Conservation (phyloP, 2,888 invertebrate species). For the Sicus ferrugineus region DNA sequence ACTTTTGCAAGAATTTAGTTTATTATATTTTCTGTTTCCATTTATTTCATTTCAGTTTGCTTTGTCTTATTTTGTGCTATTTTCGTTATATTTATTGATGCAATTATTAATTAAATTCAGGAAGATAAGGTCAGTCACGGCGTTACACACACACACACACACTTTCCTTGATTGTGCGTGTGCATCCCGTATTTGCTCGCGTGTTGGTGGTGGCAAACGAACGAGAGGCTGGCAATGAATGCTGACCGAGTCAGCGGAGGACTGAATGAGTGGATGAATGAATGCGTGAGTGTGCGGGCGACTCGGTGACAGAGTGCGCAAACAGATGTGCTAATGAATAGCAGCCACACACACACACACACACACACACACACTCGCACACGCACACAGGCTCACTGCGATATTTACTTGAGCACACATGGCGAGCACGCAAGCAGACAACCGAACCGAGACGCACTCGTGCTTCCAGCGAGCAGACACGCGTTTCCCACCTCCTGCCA, state of each 20-base stretch:
- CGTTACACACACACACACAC: background rate
- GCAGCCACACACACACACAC: background rate
- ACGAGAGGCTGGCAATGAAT: background rate
- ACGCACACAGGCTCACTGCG: background rate
- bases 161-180: no score
- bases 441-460: no score
- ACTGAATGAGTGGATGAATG: background rate
- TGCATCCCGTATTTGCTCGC: background rate
- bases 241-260: background rate
- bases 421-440: no score
- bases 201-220: background rate
- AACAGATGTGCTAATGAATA: constrained; percentile 12
- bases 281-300: background rate
- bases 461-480: background rate
- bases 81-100: background rate
- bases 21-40: no score
- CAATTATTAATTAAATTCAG: background rate
- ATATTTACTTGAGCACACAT: no score
- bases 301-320: background rate
- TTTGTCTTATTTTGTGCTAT: no score
- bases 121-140: no score
- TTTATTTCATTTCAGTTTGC: no score
- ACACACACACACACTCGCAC: background rate
- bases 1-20: no score
- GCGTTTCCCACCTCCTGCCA: background rate